phyloP scores from a whole-genome alignment of 2,888 invertebrate genomes.

The Acrocyrtus sp. region DNA sequence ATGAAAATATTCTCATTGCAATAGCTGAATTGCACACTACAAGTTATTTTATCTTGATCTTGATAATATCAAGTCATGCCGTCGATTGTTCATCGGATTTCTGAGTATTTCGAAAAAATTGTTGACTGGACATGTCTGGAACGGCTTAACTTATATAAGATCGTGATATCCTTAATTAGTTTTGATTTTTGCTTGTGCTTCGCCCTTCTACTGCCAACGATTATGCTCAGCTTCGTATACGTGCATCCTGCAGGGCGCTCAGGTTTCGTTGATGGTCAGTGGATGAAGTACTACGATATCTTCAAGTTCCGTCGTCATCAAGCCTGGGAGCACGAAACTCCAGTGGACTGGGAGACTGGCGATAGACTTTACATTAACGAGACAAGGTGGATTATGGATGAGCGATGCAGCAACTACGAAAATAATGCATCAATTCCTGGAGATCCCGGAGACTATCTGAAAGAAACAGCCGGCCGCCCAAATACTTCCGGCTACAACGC shows the following conservation, averaged over 20 bases:
- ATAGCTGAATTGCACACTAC: too few species aligned
- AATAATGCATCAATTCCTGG: not conserved
- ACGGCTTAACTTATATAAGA: not conserved
- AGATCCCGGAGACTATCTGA: slow-evolving; percentile 30
- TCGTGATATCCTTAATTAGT: not conserved
- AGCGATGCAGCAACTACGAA: slow-evolving; percentile 14
- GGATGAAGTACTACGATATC: slow-evolving; percentile 4
- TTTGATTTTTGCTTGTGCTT: slow-evolving; percentile 5
- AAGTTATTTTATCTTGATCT: too few species aligned
- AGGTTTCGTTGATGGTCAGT: slow-evolving; percentile 15
- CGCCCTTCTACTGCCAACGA: slow-evolving; percentile 1
- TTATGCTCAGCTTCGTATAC: slow-evolving; percentile 8
- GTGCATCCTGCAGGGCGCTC: not conserved
- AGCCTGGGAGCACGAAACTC: slow-evolving; percentile 12
- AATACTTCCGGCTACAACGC: slow-evolving; percentile 1
- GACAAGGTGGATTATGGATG: slow-evolving; percentile 8
- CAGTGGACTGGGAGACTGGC: slow-evolving; percentile 17
- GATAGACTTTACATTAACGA: slow-evolving; percentile 1
- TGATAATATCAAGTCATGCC: too few species aligned
- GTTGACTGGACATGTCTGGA: slow-evolving; percentile 21
- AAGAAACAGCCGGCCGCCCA: slow-evolving; percentile 27
- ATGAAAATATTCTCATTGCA: too few species aligned
- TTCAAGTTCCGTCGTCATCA: slow-evolving; percentile 16
- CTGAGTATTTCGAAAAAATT: slow-evolving; percentile 6
- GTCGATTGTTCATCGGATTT: not conserved